Conservation (phyloP, 2,888 invertebrate species). For the Chelonus formosanus region DNA sequence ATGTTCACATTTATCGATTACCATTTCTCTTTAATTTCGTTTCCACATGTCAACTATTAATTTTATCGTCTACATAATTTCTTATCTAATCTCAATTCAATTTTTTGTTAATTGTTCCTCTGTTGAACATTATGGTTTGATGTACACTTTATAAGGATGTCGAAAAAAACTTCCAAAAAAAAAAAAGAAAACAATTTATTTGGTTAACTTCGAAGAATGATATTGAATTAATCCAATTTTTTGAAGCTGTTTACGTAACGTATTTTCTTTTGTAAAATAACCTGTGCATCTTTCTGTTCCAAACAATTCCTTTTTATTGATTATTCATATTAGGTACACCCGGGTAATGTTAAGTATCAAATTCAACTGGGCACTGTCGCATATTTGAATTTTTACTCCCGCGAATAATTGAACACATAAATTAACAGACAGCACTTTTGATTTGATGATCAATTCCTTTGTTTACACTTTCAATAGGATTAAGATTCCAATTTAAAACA, state of each 20-base stretch:
- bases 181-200: no score
- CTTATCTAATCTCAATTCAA: no score
- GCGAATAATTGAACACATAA: background rate
- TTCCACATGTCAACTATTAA: background rate
- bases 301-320: background rate
- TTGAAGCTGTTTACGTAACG: background rate
- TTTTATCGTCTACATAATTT: no score
- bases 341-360: background rate
- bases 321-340: slow-evolving; percentile 19
- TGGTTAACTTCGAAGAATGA: no score
- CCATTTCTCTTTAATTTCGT: background rate
- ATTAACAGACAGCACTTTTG: background rate
- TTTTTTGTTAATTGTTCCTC: background rate
- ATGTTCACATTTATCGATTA: slow-evolving; percentile 29
- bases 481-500: no score
- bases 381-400: background rate
- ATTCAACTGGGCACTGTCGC: background rate
- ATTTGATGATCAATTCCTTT: background rate
- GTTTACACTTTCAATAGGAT: background rate
- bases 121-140: no score
- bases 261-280: background rate
- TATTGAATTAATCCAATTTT: no score
- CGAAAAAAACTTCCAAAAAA: no score
- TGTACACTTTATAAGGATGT: no score
- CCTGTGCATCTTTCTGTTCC: background rate